A percentile compares a stretch with the other conserved stretches of the same genome.
phyloP scores from a whole-genome alignment of 2,888 invertebrate genomes.

The Ichneumon xanthorius region DNA sequence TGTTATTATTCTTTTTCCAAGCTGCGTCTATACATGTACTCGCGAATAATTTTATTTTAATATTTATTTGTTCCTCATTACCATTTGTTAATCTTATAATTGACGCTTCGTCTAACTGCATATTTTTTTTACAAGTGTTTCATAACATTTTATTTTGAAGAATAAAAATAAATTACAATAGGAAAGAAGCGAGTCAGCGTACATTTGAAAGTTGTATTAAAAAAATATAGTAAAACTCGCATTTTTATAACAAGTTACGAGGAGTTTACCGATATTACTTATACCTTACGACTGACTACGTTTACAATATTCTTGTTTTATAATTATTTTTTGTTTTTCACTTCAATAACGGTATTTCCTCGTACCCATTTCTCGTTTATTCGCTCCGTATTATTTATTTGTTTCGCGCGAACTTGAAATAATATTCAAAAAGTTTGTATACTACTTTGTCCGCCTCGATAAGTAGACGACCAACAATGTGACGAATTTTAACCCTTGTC shows the following conservation, averaged over 20 bases:
- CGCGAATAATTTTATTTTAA: neutral
- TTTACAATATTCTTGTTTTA: neutral
- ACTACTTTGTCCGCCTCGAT: neutral
- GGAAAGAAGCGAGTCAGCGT: neutral
- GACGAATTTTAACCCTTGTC: neutral
- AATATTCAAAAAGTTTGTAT: neutral
- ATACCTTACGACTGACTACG: neutral
- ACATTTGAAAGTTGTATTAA: constrained; percentile 9
- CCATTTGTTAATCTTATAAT: neutral
- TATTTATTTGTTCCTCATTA: neutral
- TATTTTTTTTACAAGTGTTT: neutral
- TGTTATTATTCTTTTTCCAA: neutral
- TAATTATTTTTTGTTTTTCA: neutral
- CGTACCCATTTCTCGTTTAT: neutral
- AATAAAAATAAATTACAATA: constrained; percentile 32
- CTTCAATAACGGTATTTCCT: neutral
- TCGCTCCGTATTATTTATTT: neutral
- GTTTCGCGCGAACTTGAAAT: neutral
- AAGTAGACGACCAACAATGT: neutral
- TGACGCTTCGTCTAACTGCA: neutral
- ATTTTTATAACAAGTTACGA: neutral
- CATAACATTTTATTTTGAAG: constrained; percentile 19
- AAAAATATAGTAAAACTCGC: constrained; percentile 9
- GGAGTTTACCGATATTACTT: neutral
- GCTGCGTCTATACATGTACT: neutral